Percentiles rank a stretch among this genome's conserved stretches.
Evolutionary conservation across 2,113 vertebrate genomes (phyloP).

Genomic region (Solea senegalensis): DNA sequence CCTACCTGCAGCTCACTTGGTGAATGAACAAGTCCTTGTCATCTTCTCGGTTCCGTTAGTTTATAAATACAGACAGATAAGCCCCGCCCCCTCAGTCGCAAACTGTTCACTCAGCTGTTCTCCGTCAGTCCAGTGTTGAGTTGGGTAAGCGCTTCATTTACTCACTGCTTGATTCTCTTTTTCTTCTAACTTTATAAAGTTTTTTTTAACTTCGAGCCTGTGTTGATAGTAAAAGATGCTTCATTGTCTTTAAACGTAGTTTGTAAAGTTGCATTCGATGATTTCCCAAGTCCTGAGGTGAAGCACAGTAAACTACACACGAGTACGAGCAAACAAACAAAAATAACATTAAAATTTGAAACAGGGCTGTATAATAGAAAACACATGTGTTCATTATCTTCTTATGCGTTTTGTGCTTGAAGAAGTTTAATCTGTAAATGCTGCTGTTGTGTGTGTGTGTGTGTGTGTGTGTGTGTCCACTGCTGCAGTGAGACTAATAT

Average conservation of each 20-base stretch:
- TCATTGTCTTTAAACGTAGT: neutral
- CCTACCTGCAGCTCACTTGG: neutral
- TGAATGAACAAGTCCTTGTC: neutral
- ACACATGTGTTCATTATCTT: no score
- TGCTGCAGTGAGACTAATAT: neutral
- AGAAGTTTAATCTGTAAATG: no score
- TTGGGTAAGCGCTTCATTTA: neutral
- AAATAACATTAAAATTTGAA: no score
- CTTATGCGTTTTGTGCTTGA: no score
- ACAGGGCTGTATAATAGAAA: no score
- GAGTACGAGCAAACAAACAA: neutral
- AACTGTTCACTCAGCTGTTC: neutral
- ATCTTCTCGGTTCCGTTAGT: no score
- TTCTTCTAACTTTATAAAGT: no score
- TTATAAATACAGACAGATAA: neutral
- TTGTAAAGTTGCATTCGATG: no score
- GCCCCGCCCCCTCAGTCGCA: conserved; percentile 30
- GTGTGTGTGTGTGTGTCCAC: no score
- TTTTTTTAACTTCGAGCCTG: no score
- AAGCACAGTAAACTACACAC: neutral
- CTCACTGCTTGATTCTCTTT: neutral
- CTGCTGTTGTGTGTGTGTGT: neutral
- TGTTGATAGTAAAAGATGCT: no score
- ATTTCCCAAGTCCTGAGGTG: no score
- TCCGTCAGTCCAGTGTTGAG: neutral